Evolutionary conservation across 2,113 vertebrate species (phyloP), one percentile per base, ranked within the genome.

Genomic region (Oreochromis aureus): DNA sequence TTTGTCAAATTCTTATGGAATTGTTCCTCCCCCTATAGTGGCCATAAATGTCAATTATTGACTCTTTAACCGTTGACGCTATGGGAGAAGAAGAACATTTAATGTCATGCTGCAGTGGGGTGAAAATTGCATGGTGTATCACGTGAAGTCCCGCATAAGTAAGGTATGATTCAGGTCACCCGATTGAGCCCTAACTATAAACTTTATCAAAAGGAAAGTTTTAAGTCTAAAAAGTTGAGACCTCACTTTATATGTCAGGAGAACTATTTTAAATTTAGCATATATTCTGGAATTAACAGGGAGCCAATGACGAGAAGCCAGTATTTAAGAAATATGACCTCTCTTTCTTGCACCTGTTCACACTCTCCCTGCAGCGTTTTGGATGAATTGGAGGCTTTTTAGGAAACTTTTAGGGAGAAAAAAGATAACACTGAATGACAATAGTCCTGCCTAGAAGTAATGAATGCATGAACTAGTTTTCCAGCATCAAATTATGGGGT

Each of bases 1-100:
- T 78, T 78, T 34, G 10, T 51, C 46, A 78, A 27, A 32, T 53
- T 53, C 27, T 13, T 78, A 18, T 78, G 46, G 46, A 34, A 78
- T 10, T 58, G 15, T 55, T 44, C 83, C 69, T 78, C 81, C 55
- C 59, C 71, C 84, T 83, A 16, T 83, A 16, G 82, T 46, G 82
- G 71, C 24, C 79, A 19, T n/a, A 19, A 48, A 32, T 24, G 39
- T 55, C 27, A 48, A 1, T 15, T 36, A 27, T 6, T 48, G 56
- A 51, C 80, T 73, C 69, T 87, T 82, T 76, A 78, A 19, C 27
- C 0, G 3, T 11, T 8, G 13, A 48, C 3, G 0, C 2, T 27
- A 27, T 46, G 13, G 69, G 41, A 48, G 22, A 30, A 73, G 69
- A 18, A 27, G 24, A 41, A 69, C 22, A 73, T 11, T 30, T 73